Evolutionary conservation across 1,140 invertebrate genomes (phyloP).

Genomic region (Halesus radiatus): DNA sequence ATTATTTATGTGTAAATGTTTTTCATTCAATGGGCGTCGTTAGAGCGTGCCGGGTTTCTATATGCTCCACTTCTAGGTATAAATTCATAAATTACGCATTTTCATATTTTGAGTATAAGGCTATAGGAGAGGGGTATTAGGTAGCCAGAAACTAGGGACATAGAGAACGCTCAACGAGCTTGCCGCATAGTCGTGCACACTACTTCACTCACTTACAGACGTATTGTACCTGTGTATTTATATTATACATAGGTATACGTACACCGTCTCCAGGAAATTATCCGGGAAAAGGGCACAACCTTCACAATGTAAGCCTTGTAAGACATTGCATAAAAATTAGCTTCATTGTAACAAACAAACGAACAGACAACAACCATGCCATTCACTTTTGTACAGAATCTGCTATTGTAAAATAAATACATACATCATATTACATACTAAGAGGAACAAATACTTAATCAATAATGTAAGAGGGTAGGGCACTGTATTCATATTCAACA

Average conservation of each 20-base stretch:
- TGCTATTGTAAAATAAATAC: constrained; percentile 38
- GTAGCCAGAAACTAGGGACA: constrained; percentile 41
- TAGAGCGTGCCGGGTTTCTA: constrained; percentile 53
- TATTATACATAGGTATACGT: not conserved
- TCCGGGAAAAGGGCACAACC: constrained; percentile 51
- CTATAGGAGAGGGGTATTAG: constrained; percentile 46
- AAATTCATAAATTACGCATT: constrained; percentile 57
- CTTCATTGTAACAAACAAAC: too few relatives aligned
- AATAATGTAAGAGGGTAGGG: constrained; percentile 14
- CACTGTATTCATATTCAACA: constrained; percentile 14
- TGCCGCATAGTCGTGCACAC: not conserved
- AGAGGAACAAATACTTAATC: constrained; percentile 41
- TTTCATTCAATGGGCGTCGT: constrained; percentile 69
- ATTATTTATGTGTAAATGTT: constrained; percentile 78
- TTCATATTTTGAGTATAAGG: constrained; percentile 55
- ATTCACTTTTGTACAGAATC: constrained; percentile 50
- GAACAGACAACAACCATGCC: constrained; percentile 32
- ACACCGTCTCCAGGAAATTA: constrained; percentile 38
- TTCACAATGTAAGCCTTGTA: constrained; percentile 42
- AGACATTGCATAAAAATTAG: constrained; percentile 22
- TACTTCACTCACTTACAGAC: not conserved
- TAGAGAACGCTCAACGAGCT: constrained; percentile 42
- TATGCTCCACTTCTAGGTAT: constrained; percentile 54
- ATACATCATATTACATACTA: constrained; percentile 43
- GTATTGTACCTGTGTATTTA: too few relatives aligned